Evolutionary conservation across 2,888 invertebrate genomes (phyloP).

Genomic region (Bombylius major): DNA sequence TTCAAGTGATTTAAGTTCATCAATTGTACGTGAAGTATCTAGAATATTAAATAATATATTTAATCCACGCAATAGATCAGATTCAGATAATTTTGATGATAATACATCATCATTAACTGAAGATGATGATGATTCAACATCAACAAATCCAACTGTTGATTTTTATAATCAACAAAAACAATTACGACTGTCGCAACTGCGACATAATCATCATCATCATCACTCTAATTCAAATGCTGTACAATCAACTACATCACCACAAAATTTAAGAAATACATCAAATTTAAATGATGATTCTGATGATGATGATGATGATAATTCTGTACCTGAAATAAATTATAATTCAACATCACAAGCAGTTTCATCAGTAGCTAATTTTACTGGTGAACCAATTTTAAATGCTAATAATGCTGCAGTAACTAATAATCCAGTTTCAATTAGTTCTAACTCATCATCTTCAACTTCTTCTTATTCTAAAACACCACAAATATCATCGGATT

Average conservation of each 20-base stretch:
- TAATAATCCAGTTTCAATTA: too few species aligned
- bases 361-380: background rate
- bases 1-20: constrained; percentile 7
- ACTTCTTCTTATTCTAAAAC: background rate
- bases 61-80: background rate
- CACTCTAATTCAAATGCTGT: too few species aligned
- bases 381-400: too few species aligned
- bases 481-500: background rate
- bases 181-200: too few species aligned
- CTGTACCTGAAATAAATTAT: too few species aligned
- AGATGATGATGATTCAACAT: background rate
- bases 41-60: constrained; percentile 16
- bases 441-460: background rate
- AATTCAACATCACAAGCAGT: background rate
- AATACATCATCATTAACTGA: background rate
- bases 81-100: background rate
- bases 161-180: background rate
- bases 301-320: too few species aligned
- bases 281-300: too few species aligned
- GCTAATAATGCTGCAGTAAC: too few species aligned
- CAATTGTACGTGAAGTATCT: constrained; percentile 17
- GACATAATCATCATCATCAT: too few species aligned
- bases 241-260: too few species aligned
- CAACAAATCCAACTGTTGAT: background rate
- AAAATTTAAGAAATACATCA: too few species aligned